These are phyloP conservation scores for Herpailurus yagouaroundi DNA, from an alignment of 2,113 vertebrate genomes.

Conservation along the genomic window DNA sequence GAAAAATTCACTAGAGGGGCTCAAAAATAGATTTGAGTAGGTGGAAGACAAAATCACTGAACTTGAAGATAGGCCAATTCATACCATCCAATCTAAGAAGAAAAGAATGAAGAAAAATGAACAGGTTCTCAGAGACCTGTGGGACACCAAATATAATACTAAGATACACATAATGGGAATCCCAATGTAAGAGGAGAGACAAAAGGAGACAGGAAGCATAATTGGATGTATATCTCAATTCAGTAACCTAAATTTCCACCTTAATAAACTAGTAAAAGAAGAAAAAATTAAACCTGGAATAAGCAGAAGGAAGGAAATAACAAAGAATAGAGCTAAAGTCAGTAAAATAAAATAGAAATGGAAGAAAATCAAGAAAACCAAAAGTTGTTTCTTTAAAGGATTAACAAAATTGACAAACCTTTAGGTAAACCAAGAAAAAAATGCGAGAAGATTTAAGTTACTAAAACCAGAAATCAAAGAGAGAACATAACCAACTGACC, in stretches of 20 bases:
- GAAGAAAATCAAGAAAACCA: background rate
- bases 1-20: background rate
- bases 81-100: background rate
- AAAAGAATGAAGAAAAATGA: background rate
- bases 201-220: background rate
- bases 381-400: background rate
- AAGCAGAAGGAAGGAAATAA: background rate
- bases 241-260: background rate
- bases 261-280: background rate
- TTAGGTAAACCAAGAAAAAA: background rate
- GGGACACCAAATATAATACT: background rate
- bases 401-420: background rate
- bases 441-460: background rate
- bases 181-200: background rate
- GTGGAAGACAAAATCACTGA: background rate
- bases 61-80: too few species aligned
- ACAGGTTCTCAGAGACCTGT: background rate
- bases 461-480: background rate
- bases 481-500: background rate
- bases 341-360: background rate
- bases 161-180: background rate
- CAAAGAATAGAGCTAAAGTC: background rate
- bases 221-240: background rate
- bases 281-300: background rate
- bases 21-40: background rate